Percentiles rank a stretch among this genome's conserved stretches.
Evolutionary conservation across 2,797 vertebrate genomes (phyloP).

Genomic region (Lepus oiostolus): DNA sequence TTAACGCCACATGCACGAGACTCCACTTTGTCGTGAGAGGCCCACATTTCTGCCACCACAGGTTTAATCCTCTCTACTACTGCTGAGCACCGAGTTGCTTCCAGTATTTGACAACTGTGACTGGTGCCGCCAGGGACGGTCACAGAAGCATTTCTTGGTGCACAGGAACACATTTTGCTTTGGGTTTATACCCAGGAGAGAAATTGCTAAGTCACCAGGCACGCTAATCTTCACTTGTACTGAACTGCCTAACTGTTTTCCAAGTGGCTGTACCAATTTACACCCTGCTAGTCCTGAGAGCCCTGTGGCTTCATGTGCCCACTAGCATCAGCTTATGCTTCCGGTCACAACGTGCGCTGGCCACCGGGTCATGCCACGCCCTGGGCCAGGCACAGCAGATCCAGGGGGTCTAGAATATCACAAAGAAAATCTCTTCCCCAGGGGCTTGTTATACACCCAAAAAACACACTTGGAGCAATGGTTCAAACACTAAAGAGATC

Average conservation of each 20-base stretch:
- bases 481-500: background rate
- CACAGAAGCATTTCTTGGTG: background rate
- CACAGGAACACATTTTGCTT: background rate
- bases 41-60: rapidly evolving
- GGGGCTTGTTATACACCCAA: background rate
- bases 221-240: conserved; percentile 44
- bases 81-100: background rate
- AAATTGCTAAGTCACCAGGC: conserved; percentile 24
- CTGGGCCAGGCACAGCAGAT: background rate
- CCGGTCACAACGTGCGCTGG: background rate
- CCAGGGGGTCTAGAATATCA: background rate
- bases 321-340: background rate
- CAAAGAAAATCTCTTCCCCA: background rate
- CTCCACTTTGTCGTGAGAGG: background rate
- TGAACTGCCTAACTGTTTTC: conserved; percentile 40
- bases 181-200: conserved; percentile 41
- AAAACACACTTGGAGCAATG: background rate
- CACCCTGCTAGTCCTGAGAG: background rate
- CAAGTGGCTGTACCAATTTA: conserved; percentile 46
- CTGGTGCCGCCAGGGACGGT: background rate
- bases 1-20: background rate
- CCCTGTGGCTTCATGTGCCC: background rate
- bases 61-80: background rate
- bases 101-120: background rate
- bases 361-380: background rate